Percentiles rank a stretch among this genome's conserved stretches.
Evolutionary conservation across 2,113 vertebrate genomes (phyloP).

Genomic region (Coreoperca whiteheadi): DNA sequence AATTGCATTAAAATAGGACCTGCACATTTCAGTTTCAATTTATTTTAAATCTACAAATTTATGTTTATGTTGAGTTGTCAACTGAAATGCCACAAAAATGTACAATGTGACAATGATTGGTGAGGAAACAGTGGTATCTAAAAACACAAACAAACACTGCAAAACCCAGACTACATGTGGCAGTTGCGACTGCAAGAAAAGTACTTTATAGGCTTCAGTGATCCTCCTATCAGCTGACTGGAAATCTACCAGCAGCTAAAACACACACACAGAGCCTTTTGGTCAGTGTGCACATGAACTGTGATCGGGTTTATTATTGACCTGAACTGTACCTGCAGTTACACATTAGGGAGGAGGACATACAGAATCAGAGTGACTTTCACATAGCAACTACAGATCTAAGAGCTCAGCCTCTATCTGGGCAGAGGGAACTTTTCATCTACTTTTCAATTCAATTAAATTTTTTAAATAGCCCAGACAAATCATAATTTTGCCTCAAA

Average conservation of each 20-base stretch:
- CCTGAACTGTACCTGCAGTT: constrained; percentile 38
- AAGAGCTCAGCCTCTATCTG: background rate
- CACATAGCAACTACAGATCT: background rate
- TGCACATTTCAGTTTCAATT: background rate
- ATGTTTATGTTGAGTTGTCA: background rate
- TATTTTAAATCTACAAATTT: background rate
- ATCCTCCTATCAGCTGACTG: constrained; percentile 15
- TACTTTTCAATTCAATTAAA: too few species aligned
- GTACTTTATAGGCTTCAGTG: background rate
- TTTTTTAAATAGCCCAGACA: too few species aligned
- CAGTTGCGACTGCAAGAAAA: background rate
- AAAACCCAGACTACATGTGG: background rate
- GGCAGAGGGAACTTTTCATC: background rate
- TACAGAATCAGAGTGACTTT: background rate
- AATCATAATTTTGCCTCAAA: too few species aligned
- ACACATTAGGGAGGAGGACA: constrained; percentile 43
- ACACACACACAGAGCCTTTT: constrained; percentile 2
- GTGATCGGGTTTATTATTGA: constrained; percentile 67
- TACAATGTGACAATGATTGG: background rate
- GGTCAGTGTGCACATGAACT: constrained; percentile 10
- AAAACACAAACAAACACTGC: background rate
- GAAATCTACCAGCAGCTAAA: constrained; percentile 53
- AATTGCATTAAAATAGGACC: too few species aligned
- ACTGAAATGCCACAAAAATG: background rate
- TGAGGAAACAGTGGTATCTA: background rate